phyloP scores from a whole-genome alignment of 2,888 invertebrate species.

The Pyrrhia umbra region DNA sequence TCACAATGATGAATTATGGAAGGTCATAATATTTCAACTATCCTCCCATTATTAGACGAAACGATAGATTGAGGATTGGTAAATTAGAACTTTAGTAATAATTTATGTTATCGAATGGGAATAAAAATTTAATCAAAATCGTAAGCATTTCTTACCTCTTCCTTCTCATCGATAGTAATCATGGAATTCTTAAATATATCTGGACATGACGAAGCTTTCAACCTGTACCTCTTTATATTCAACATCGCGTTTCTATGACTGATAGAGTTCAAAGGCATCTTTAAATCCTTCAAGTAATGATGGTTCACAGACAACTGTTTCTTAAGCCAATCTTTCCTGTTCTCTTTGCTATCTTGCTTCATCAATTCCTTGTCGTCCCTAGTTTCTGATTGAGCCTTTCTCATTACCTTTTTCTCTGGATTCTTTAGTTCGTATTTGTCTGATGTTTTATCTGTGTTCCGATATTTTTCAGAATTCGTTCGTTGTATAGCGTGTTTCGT shows the following conservation, averaged over 20 bases:
- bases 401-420: slow-evolving; percentile 69
- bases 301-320: slow-evolving; percentile 90
- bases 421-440: slow-evolving; percentile 76
- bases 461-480: slow-evolving; percentile 79
- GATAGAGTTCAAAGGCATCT: slow-evolving; percentile 94
- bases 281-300: slow-evolving; percentile 93
- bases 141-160: slow-evolving; percentile 90
- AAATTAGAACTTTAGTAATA: too few species aligned
- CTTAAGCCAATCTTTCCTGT: slow-evolving; percentile 85
- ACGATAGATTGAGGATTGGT: too few species aligned
- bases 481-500: slow-evolving; percentile 73
- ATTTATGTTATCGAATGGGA: too few species aligned
- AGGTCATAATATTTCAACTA: too few species aligned
- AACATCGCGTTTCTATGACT: slow-evolving; percentile 96
- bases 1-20: too few species aligned
- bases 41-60: too few species aligned
- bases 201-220: slow-evolving; percentile 97
- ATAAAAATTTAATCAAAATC: background rate
- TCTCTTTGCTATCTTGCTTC: slow-evolving; percentile 84
- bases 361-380: slow-evolving; percentile 79
- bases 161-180: slow-evolving; percentile 94
- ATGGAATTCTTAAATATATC: slow-evolving; percentile 97
- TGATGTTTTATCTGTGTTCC: slow-evolving; percentile 64
- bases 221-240: slow-evolving; percentile 94
- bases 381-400: slow-evolving; percentile 74